Evolutionary conservation across 2,888 invertebrate genomes (phyloP), one percentile per base, ranked within the genome.

Genomic region (Chaitophorus viminalis): DNA sequence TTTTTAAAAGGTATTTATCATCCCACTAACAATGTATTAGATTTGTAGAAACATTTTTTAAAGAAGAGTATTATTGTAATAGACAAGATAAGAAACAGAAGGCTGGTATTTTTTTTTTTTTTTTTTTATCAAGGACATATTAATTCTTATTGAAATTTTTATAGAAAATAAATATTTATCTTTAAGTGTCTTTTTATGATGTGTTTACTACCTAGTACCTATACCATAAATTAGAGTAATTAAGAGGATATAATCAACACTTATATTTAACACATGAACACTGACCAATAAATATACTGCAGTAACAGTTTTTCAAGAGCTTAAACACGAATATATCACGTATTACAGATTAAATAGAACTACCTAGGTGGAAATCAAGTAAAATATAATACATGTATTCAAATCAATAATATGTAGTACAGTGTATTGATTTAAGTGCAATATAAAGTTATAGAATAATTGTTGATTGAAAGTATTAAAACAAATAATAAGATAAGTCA

Each of bases 71-170:
- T 84, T 65, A 29, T 46, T 84, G 39, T 65, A 76, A 46, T 76
- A 76, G 8, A 83, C 21, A 75, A 84, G 76, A 76, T 84, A 85
- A 85, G 83, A 31, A 85, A 52, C 21, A 85, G 25, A 39, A 82
- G 11, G 31, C 18, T 18, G 25, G n/a, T 83, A 77, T 3, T n/a
- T 31, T 68, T n/a, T 39, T 46, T 68, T 39, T 46, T 68, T 82
- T 70, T 17, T 81, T 68, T 70, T 70, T n/a, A 68, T 68, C 84
- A 76, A 76, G 75, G 39, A 77, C 68, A 68, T n/a, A 68, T 65
- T n/a, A 65, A 84, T 77, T 77, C 11, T 52, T 46, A 77, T 33
- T 46, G 11, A 33, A 46, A 77, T 65, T 84, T 76, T 31, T 25
- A 83, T 25, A 11, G 18, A 68, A 17, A 60, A 65, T 77, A 33